Base-by-base conservation (phyloP, 2,113 vertebrate genomes). In the Heterotis niloticus region DNA sequence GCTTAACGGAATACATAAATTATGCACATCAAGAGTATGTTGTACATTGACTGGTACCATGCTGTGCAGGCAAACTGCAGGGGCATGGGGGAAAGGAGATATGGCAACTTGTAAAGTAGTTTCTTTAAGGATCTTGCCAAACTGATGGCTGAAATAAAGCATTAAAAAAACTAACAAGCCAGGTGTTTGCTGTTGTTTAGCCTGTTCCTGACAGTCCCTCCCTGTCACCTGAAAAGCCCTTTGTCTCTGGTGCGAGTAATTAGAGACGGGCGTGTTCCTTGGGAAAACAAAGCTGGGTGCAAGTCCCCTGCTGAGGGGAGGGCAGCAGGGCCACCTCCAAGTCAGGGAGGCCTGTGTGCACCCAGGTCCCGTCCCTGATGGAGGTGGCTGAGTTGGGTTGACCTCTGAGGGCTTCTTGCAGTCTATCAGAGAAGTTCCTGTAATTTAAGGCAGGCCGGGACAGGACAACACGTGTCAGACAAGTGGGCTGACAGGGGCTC, bases 401-500 rank as follows among this genome's bases (percentile, higher is more conserved):
- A 51, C n/a, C 62, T 51, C 57, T 64, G 26, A 64, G 20, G 64
- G 54, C 18, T 64, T 24, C 56, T 81, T 81, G 76, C 60, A 62
- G 57, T 64, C 51, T 77, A 52, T 65, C 54, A 75, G 18, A 65
- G 59, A n/a, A 44, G 57, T 57, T 69, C n/a, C 59, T 75, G 64
- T 76, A 66, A 75, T 75, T 75, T 56, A 67, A 68, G 73, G 59
- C 57, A 57, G 67, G 67, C 51, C 34, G 60, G 64, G 69, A 79
- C 69, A 79, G 78, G 62, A 10, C 74, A 70, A 70, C 80, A 76
- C 57, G 66, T 81, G 80, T 69, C 64, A 71, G 56, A 77, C 54
- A 34, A 11, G 59, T 28, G 67, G 77, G 7, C 34, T 4, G 3
- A 44, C 7, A 7, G 34, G 34, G 80, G 34, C 34, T 44, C 3